Evolutionary conservation across 2,113 vertebrate species (phyloP).

Genomic region (Centrocercus urophasianus): DNA sequence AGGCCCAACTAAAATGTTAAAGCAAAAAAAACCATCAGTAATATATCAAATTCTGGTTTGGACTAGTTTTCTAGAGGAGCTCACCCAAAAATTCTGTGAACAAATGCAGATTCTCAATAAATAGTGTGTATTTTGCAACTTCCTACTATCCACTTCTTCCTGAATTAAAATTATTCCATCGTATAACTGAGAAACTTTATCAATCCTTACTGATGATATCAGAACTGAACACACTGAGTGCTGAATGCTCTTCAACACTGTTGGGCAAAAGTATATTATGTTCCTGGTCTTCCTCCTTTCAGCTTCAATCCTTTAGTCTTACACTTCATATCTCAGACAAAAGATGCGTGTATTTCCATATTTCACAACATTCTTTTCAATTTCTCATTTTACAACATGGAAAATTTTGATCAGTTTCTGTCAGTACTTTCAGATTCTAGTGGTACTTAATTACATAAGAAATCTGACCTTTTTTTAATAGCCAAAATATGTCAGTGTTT

Average conservation of each 20-base stretch:
- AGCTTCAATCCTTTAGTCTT: neutral
- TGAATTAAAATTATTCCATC: constrained; percentile 22
- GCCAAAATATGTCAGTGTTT: neutral
- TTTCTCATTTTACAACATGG: neutral
- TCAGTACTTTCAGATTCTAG: neutral
- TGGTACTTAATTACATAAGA: neutral
- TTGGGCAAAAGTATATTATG: neutral
- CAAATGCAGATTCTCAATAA: neutral
- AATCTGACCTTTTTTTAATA: neutral
- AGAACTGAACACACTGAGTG: constrained; percentile 5
- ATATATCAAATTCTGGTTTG: neutral
- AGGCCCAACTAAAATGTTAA: neutral
- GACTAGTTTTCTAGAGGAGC: neutral
- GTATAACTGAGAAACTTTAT: neutral
- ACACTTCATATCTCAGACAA: neutral
- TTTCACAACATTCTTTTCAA: neutral
- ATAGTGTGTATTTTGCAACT: neutral
- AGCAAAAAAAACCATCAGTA: neutral
- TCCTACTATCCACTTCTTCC: neutral
- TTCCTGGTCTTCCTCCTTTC: neutral
- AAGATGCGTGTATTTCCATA: neutral
- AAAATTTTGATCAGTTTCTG: neutral
- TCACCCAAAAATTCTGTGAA: neutral
- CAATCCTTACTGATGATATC: neutral
- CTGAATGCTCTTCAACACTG: neutral